Evolutionary conservation across 2,113 vertebrate genomes (phyloP), one percentile per base, ranked within the genome.

Genomic region (Vulpes vulpes): DNA sequence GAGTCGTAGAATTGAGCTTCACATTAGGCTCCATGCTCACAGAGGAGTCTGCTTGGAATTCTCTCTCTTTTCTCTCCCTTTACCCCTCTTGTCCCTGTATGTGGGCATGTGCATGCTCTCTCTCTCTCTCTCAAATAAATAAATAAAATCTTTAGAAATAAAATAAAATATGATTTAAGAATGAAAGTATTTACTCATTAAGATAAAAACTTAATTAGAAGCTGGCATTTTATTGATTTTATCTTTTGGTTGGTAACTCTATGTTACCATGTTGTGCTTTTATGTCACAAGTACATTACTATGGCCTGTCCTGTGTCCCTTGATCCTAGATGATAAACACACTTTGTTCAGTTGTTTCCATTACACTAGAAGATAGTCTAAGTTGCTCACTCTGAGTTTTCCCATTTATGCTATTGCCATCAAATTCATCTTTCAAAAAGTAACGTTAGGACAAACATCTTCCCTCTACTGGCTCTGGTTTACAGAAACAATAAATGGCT

Each of bases 401-500:
- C 62, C 16, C 67, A 60, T 71, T 64, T 92, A 20, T 27, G 74
- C 25, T 69, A 32, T 64, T 62, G 51, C 59, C 60, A 76, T 71
- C 15, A 17, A 32, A 51, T 5, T 64, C n/a, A 15, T 8, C 5
- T 76, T 71, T 53, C 55, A 89, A 30, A 89, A 89, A 88, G 60
- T 51, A 16, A 43, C 3, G 0, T 25, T 35, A 83, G 71, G 30
- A 25, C 89, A 92, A 92, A 27, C 30, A 55, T 43, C 95, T 91
- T 96, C 55, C 64, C 49, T 74, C 27, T 65, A 32, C 62, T 43
- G 81, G 59, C 57, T 87, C 38, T 64, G 25, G 5, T 87, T 94
- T 91, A 23, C 74, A 96, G 89, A 96, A 95, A 38, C 73, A 94
- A 96, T 92, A 93, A 95, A 91, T 74, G 97, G 96, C 89, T 97